These are phyloP conservation scores for Cephus cinctus DNA, from an alignment of 1,140 invertebrate species.

Conservation along the genomic window DNA sequence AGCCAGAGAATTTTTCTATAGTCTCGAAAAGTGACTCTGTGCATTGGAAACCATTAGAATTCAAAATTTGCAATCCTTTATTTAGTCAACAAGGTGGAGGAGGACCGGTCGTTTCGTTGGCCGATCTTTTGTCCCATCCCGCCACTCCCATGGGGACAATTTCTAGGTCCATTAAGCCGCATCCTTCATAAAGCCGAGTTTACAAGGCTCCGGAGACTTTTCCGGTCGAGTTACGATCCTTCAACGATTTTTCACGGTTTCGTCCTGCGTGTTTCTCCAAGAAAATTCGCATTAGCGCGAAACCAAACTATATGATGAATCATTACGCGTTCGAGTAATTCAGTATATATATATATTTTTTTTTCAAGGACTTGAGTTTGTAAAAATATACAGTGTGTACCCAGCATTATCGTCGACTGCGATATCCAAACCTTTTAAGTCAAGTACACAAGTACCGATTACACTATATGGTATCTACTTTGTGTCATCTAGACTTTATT, in stretches of 20 bases:
- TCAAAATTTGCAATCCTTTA: constrained; percentile 36
- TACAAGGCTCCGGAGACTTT: constrained; percentile 24
- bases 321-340: constrained; percentile 7
- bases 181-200: constrained; percentile 3
- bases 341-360: too few relatives aligned
- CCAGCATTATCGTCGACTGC: not conserved
- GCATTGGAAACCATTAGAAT: constrained; percentile 12
- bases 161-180: constrained; percentile 5
- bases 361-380: constrained; percentile 5
- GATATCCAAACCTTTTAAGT: too few relatives aligned
- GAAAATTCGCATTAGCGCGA: constrained; percentile 12
- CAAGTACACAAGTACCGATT: too few relatives aligned
- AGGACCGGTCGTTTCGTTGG: constrained; percentile 19
- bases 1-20: too few relatives aligned
- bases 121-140: constrained; percentile 14
- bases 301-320: constrained; percentile 13
- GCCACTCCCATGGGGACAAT: constrained; percentile 5
- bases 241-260: constrained; percentile 23
- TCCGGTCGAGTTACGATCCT: constrained; percentile 21
- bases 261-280: not conserved
- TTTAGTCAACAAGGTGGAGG: constrained; percentile 40
- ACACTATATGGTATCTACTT: too few relatives aligned
- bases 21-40: not conserved
- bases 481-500: too few relatives aligned
- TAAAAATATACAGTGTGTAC: not conserved